Evolutionary conservation across 2,888 invertebrate species (phyloP).

Genomic region (Coecobrya sp.): DNA sequence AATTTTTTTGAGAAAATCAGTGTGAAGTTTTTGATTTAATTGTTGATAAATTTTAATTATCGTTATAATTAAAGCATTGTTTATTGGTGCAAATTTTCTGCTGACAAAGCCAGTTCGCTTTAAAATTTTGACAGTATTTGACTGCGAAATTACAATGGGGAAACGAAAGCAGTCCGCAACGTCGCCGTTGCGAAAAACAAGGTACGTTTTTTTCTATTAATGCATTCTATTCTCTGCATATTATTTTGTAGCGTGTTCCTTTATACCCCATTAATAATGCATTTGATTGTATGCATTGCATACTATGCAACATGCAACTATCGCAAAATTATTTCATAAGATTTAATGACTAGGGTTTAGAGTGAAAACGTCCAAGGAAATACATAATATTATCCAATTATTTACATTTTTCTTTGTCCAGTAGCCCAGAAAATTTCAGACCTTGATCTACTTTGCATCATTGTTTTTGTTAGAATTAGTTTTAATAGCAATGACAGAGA

Average conservation of each 20-base stretch:
- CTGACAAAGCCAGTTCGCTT: neutral
- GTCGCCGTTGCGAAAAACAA: neutral
- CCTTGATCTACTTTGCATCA: slow-evolving; percentile 49
- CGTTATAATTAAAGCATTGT: neutral
- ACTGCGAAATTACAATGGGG: slow-evolving; percentile 40
- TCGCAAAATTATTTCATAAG: too few species aligned
- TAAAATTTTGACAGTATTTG: neutral
- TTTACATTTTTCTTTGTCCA: neutral
- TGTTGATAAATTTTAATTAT: too few species aligned
- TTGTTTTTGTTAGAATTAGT: neutral
- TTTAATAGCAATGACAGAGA: too few species aligned
- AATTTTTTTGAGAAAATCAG: neutral
- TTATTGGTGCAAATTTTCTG: neutral
- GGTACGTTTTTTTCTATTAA: slow-evolving; percentile 17
- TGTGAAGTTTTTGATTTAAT: too few species aligned
- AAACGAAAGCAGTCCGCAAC: slow-evolving; percentile 48
- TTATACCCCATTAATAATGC: too few species aligned
- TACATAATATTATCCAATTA: neutral
- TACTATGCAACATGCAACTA: too few species aligned
- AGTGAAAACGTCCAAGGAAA: neutral
- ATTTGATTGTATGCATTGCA: too few species aligned
- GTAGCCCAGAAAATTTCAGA: neutral
- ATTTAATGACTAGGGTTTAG: neutral
- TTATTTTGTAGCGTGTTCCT: neutral
- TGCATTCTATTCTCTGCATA: neutral